phyloP scores from a whole-genome alignment of 2,113 vertebrate genomes.

The Eulemur rufifrons region DNA sequence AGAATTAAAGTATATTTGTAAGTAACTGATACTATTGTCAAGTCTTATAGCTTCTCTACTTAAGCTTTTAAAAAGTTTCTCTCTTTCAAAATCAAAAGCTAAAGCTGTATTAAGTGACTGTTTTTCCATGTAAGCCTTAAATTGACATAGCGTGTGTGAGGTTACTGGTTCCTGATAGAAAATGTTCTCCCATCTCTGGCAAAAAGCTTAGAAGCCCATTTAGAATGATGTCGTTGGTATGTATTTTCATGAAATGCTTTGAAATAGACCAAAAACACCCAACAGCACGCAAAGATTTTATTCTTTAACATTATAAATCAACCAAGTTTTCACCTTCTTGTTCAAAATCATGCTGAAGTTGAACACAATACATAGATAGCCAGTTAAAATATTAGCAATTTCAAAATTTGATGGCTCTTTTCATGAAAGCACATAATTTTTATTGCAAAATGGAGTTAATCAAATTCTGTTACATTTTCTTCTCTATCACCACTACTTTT shows the following conservation, averaged over 20 bases:
- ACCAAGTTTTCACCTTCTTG: background rate
- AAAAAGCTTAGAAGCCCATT: conserved; percentile 32
- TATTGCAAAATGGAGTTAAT: conserved; percentile 22
- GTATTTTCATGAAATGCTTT: conserved; percentile 15
- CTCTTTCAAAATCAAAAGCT: conserved; percentile 49
- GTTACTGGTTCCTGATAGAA: conserved; percentile 1
- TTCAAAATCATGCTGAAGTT: background rate
- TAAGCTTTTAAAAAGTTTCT: conserved; percentile 39
- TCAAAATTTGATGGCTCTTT: background rate
- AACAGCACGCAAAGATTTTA: background rate
- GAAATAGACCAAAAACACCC: background rate
- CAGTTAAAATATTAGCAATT: background rate
- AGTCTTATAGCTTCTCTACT: background rate
- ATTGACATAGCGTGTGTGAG: conserved; percentile 13
- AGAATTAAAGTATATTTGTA: conserved; percentile 3
- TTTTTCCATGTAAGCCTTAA: background rate
- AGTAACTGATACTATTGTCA: background rate
- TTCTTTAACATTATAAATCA: background rate
- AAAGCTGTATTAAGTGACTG: background rate
- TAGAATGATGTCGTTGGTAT: conserved; percentile 25
- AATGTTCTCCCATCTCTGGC: conserved; percentile 22
- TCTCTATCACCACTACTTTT: background rate
- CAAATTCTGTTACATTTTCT: background rate
- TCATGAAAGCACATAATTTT: background rate
- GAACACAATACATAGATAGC: background rate